Percentiles rank a stretch among this genome's conserved stretches.
Evolutionary conservation across 1,140 invertebrate species (phyloP).

Genomic region (Phymastichus coffea): DNA sequence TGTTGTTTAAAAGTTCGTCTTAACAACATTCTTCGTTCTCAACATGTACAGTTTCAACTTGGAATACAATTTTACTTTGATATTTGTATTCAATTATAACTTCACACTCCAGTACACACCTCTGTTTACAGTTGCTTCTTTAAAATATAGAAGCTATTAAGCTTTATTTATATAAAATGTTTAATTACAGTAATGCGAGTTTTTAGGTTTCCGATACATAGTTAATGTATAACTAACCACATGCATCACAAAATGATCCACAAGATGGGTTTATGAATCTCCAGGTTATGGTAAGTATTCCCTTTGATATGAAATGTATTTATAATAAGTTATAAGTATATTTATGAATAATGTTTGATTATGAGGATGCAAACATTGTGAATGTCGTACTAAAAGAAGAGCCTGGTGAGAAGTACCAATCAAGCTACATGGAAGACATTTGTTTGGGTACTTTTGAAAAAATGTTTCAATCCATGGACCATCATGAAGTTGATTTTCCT

Average conservation of each 20-base stretch:
- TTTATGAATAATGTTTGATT: conserved; percentile 39
- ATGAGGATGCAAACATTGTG: conserved; percentile 52
- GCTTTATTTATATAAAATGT: not conserved
- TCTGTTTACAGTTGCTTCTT: too few relatives aligned
- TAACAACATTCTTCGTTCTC: not conserved
- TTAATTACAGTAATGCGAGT: not conserved
- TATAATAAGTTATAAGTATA: conserved; percentile 26
- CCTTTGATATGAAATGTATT: conserved; percentile 37
- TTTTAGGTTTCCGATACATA: conserved; percentile 16
- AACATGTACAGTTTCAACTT: too few relatives aligned
- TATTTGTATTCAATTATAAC: not conserved
- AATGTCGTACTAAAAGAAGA: conserved; percentile 51
- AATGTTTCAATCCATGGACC: conserved; percentile 52
- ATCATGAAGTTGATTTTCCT: conserved; percentile 51
- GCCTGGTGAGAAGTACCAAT: conserved; percentile 45
- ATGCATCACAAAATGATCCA: conserved; percentile 38
- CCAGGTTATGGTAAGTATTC: conserved; percentile 46
- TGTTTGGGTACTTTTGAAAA: conserved; percentile 52
- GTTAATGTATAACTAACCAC: conserved; percentile 38
- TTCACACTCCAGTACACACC: not conserved
- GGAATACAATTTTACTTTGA: not conserved
- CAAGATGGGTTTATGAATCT: conserved; percentile 40
- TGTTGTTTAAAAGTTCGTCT: not conserved
- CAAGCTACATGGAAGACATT: conserved; percentile 53
- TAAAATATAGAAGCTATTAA: too few relatives aligned